Conservation (phyloP, 2,797 vertebrate genomes). For the Characodon lateralis region DNA sequence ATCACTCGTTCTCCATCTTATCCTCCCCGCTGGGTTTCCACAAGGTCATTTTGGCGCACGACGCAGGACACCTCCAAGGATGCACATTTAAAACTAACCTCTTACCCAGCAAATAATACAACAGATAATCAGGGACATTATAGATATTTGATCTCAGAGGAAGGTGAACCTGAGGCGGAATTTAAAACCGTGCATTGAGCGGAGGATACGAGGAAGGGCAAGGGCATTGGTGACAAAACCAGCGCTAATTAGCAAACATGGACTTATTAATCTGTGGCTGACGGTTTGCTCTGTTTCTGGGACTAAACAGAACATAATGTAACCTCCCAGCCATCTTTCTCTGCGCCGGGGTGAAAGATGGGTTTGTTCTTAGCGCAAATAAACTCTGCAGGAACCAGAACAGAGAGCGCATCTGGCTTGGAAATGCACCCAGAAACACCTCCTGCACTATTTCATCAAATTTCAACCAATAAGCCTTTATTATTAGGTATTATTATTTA, state of each 20-base stretch:
- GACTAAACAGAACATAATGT: slow-evolving; percentile 8
- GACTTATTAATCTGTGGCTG: not conserved
- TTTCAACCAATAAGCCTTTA: not conserved
- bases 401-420: slow-evolving; percentile 7
- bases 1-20: slow-evolving; percentile 51
- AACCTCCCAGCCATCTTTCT: slow-evolving; percentile 1
- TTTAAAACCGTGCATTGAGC: not conserved
- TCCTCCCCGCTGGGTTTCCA: slow-evolving; percentile 64
- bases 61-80: slow-evolving; percentile 37
- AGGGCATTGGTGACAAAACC: slow-evolving; percentile 38
- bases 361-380: slow-evolving; percentile 38
- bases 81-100: fast-evolving
- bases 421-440: not conserved
- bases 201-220: slow-evolving; percentile 28
- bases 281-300: not conserved
- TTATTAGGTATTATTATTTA: too few relatives aligned
- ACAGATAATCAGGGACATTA: not conserved
- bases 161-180: not conserved
- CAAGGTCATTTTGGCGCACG: slow-evolving; percentile 80
- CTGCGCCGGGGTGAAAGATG: slow-evolving; percentile 21
- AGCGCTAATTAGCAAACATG: not conserved
- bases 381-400: slow-evolving; percentile 18
- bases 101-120: not conserved
- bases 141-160: not conserved
- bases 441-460: not conserved